These are phyloP conservation scores for Virgularia gustaviana DNA, from an alignment of 92 coral and sea anemone species.

Conservation along the genomic window DNA sequence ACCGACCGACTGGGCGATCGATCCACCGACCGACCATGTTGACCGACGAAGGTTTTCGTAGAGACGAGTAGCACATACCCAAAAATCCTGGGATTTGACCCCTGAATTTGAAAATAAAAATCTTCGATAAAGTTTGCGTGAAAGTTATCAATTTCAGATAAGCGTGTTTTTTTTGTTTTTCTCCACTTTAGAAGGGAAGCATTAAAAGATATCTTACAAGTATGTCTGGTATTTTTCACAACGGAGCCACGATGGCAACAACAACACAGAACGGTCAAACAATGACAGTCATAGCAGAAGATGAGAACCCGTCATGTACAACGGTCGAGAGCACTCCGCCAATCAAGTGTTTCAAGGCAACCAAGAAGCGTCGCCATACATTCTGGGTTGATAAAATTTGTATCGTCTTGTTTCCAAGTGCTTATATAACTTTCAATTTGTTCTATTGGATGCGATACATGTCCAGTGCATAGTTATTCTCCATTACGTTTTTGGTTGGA, in stretches of 20 bases:
- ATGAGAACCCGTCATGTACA: background rate
- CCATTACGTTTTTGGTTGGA: too few relatives aligned
- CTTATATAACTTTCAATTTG: background rate
- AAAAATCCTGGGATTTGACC: too few relatives aligned
- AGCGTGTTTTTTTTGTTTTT: too few relatives aligned
- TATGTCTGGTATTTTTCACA: background rate
- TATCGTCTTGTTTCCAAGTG: background rate
- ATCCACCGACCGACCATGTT: too few relatives aligned
- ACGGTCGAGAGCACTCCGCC: background rate
- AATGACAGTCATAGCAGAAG: background rate
- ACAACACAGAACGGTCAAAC: background rate
- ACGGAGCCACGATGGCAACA: background rate
- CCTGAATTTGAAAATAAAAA: too few relatives aligned
- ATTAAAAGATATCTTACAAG: background rate
- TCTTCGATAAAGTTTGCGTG: too few relatives aligned
- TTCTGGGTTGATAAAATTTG: constrained; percentile 25
- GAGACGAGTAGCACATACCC: too few relatives aligned
- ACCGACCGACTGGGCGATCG: too few relatives aligned
- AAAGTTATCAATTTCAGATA: too few relatives aligned
- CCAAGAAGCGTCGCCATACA: background rate
- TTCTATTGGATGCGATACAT: constrained; percentile 10
- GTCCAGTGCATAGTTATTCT: too few relatives aligned
- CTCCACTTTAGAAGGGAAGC: background rate
- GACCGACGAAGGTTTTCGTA: too few relatives aligned
- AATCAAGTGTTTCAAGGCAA: background rate